Base-by-base conservation (phyloP, 2,888 invertebrate species). In the Lasioglossum malachurum region DNA sequence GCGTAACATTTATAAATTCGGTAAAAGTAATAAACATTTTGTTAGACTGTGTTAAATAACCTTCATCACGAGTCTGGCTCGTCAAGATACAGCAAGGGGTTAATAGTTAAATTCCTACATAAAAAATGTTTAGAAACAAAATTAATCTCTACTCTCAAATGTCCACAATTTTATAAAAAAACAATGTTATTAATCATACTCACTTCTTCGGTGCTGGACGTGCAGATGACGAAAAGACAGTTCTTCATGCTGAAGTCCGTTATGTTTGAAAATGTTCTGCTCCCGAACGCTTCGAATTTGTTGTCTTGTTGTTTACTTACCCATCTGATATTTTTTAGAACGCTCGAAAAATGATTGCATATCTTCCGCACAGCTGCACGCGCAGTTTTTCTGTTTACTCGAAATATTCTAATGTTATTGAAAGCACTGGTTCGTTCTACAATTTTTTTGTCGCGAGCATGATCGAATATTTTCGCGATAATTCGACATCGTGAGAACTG, bases 381-480 rank as follows among this genome's bases (percentile, higher is more conserved):
- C 53, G 53, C 8, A 0, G 23, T 23, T 44, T 53, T n/a, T n/a
- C 53, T 53, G 60, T 60, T 60, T 60, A 4, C 27, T 4, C 60
- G 27, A 27, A 27, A 27, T 60, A 60, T 60, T n/a, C 27, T 14
- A 60, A 60, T 60, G 57, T 60, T 60, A 4, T 57, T n/a, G n/a
- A 57, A n/a, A n/a, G n/a, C 49, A 7, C 57, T 12, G 57, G n/a
- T 27, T 60, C 10, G 10, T 12, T 4, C 12, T 0, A 27, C 4
- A 60, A 12, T 2, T 27, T 60, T n/a, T 49, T 49, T 49, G 12
- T 60, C 27, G 4, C 27, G 27, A 27, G n/a, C 27, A 60, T 27
- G 60, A 60, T 60, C 12, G 82, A 83, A 88, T 83, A 64, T 83
- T 89, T 83, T 88, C 77, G 71, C 79, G 80, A 86, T 83, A 88